These are phyloP conservation scores for Dasypolia templi DNA, from an alignment of 2,888 invertebrate species.

Conservation along the genomic window DNA sequence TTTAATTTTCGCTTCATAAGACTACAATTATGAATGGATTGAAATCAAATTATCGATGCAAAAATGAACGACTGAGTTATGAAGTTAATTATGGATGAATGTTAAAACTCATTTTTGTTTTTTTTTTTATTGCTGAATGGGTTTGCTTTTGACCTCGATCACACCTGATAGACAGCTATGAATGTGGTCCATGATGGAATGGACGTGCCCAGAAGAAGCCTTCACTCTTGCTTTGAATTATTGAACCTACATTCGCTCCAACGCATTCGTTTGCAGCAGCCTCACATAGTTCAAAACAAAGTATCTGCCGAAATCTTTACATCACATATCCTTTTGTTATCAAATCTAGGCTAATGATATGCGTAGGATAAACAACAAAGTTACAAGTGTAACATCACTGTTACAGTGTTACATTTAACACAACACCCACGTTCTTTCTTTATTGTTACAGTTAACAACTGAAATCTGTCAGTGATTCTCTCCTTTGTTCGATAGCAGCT, in stretches of 20 bases:
- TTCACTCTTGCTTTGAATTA: too few relatives aligned
- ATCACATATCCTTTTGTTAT: slow-evolving; percentile 66
- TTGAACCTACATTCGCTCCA: not conserved
- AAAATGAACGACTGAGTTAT: slow-evolving; percentile 1
- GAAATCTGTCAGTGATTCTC: slow-evolving; percentile 43
- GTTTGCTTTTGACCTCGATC: too few relatives aligned
- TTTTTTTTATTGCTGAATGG: too few relatives aligned
- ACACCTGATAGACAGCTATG: too few relatives aligned
- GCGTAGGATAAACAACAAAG: slow-evolving; percentile 68
- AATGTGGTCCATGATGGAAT: too few relatives aligned
- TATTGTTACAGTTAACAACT: slow-evolving; percentile 49
- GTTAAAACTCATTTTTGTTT: slow-evolving; percentile 3
- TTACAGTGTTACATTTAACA: slow-evolving; percentile 48
- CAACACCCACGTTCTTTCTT: slow-evolving; percentile 52
- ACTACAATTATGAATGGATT: slow-evolving; percentile 8
- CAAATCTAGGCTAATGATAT: slow-evolving; percentile 71
- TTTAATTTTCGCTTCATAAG: not conserved
- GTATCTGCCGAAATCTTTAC: slow-evolving; percentile 58
- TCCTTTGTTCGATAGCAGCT: slow-evolving; percentile 49
- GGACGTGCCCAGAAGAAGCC: too few relatives aligned
- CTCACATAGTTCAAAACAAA: slow-evolving; percentile 52
- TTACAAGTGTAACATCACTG: slow-evolving; percentile 58
- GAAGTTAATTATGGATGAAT: slow-evolving; percentile 14
- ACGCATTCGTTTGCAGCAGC: slow-evolving; percentile 19
- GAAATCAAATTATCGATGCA: slow-evolving; percentile 23